Conservation (phyloP, 1,140 invertebrate genomes). For the Limonius californicus region DNA sequence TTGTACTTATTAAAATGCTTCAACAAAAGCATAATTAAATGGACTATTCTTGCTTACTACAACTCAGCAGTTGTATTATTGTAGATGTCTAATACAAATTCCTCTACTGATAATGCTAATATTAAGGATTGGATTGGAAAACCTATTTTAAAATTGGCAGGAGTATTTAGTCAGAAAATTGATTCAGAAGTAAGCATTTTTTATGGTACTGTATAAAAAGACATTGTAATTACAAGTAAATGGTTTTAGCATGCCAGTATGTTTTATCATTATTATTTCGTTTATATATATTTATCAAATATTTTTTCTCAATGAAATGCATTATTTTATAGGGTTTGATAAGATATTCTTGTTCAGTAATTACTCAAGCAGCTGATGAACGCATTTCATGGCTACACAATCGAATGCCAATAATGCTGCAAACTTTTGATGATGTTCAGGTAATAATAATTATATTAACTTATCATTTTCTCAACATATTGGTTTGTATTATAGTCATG, state of each 20-base stretch:
- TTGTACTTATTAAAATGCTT: background rate
- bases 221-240: background rate
- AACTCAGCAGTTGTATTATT: too few relatives aligned
- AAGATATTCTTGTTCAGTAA: conserved; percentile 67
- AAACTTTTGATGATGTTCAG: conserved; percentile 63
- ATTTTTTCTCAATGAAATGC: too few relatives aligned
- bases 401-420: conserved; percentile 73
- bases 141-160: conserved; percentile 69
- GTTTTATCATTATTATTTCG: background rate
- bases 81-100: too few relatives aligned
- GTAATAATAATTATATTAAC: conserved; percentile 46
- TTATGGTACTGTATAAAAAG: background rate
- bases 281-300: too few relatives aligned
- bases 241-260: background rate
- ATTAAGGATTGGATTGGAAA: conserved; percentile 58
- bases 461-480: background rate
- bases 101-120: conserved; percentile 30
- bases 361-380: conserved; percentile 72
- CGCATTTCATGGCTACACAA: conserved; percentile 72
- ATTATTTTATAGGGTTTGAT: background rate
- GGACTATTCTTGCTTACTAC: too few relatives aligned
- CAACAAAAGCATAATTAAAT: too few relatives aligned
- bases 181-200: conserved; percentile 51
- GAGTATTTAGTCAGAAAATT: conserved; percentile 70
- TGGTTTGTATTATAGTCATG: background rate